phyloP scores from a whole-genome alignment of 1,140 invertebrate species.

The Aphis craccivora region DNA sequence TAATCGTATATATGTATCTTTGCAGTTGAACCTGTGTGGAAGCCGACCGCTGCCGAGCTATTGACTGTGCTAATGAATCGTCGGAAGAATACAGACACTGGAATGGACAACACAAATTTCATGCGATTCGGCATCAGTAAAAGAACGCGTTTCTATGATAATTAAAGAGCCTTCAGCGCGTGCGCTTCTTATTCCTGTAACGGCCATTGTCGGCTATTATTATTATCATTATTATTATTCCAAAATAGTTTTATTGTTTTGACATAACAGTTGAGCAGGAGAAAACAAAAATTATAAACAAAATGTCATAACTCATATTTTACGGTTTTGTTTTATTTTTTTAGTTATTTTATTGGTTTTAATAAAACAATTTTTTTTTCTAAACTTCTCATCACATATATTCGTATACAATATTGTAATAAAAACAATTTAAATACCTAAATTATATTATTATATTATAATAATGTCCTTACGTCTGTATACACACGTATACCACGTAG shows the following conservation, averaged over 20 bases:
- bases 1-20: background rate
- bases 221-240: background rate
- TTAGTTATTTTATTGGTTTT: conserved; percentile 9
- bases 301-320: background rate
- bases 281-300: conserved; percentile 12
- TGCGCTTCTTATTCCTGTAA: background rate
- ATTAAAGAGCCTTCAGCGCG: background rate
- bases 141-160: background rate
- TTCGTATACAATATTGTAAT: background rate
- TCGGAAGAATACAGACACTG: background rate
- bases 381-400: conserved; percentile 33
- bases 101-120: conserved; percentile 37
- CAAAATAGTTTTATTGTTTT: background rate
- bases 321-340: background rate
- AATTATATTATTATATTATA: background rate
- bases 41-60: conserved; percentile 36
- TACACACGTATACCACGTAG: background rate
- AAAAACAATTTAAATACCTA: background rate
- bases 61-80: conserved; percentile 29
- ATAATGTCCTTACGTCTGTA: background rate
- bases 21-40: conserved; percentile 39
- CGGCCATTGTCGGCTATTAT: background rate
- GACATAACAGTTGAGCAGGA: background rate
- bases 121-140: conserved; percentile 45
- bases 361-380: conserved; percentile 53